Conservation (phyloP, 2,888 invertebrate genomes). For the Bimastos eiseni region DNA sequence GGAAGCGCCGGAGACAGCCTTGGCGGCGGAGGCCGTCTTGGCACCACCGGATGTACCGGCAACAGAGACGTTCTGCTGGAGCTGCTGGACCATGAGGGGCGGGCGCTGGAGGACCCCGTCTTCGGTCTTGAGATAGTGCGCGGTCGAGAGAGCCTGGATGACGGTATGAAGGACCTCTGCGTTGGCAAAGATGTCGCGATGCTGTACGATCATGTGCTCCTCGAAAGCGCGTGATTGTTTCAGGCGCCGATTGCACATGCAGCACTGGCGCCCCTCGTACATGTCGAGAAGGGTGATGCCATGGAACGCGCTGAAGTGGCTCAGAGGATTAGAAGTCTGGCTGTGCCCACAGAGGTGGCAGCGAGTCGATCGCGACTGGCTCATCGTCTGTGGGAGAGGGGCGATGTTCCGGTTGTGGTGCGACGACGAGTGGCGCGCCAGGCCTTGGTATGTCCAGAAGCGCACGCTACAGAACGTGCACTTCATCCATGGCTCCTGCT, state of each 20-base stretch:
- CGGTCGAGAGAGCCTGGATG: conserved; percentile 38
- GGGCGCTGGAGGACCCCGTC: conserved; percentile 28
- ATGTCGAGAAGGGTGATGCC: conserved; percentile 39
- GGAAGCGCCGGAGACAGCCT: not conserved
- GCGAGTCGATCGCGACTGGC: not conserved
- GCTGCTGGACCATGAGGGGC: conserved; percentile 14
- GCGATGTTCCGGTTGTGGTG: conserved; percentile 31
- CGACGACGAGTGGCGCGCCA: conserved; percentile 37
- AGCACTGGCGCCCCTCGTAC: conserved; percentile 37
- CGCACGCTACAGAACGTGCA: conserved; percentile 34
- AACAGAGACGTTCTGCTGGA: conserved; percentile 29
- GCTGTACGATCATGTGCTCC: conserved; percentile 38
- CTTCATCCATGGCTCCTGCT: conserved; percentile 36
- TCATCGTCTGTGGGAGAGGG: not conserved
- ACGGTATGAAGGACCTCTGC: conserved; percentile 36
- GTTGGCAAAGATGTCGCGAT: conserved; percentile 39
- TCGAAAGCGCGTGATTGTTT: conserved; percentile 34
- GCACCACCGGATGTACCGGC: not conserved
- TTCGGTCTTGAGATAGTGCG: conserved; percentile 35
- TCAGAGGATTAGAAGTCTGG: conserved; percentile 38
- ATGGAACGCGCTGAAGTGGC: conserved; percentile 38
- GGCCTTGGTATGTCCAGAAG: conserved; percentile 40
- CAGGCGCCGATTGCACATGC: conserved; percentile 36
- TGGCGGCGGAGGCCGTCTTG: not conserved
- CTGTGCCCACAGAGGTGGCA: conserved; percentile 37